These are phyloP conservation scores for Calidris pygmaea DNA, from an alignment of 2,113 vertebrate genomes.

Conservation along the genomic window DNA sequence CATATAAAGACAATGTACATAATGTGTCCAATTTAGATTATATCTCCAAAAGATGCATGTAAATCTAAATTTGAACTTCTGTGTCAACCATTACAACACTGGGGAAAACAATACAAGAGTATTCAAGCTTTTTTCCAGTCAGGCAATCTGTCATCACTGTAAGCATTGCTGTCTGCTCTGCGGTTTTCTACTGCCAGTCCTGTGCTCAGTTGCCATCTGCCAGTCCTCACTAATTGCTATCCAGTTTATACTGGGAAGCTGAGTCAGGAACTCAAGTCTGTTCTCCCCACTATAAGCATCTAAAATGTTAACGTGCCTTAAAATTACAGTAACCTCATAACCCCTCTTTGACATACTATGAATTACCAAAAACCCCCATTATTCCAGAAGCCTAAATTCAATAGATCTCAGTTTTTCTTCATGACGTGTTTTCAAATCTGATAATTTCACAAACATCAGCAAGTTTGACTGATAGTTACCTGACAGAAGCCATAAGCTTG, in stretches of 20 bases:
- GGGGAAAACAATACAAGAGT: constrained; percentile 23
- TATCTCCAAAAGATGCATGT: not conserved
- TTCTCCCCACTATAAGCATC: too few relatives aligned
- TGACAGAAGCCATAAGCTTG: not conserved
- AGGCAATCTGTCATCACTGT: constrained; percentile 64
- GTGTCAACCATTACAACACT: constrained; percentile 9
- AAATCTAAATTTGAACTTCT: constrained; percentile 33
- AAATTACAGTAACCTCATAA: too few relatives aligned
- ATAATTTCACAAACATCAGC: too few relatives aligned
- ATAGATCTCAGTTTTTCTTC: too few relatives aligned
- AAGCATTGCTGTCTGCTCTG: constrained; percentile 53
- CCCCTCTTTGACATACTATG: too few relatives aligned
- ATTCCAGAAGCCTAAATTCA: too few relatives aligned
- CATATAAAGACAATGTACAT: not conserved
- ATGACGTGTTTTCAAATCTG: too few relatives aligned
- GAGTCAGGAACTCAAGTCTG: too few relatives aligned
- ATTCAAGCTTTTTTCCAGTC: constrained; percentile 48
- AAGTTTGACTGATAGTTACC: too few relatives aligned
- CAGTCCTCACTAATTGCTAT: constrained; percentile 35
- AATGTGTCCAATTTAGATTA: not conserved
- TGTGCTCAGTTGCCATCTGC: constrained; percentile 64
- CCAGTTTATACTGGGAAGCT: not conserved
- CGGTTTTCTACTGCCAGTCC: constrained; percentile 13
- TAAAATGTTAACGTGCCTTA: too few relatives aligned
- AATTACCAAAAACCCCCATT: too few relatives aligned